Evolutionary conservation across 2,113 vertebrate genomes (phyloP), one percentile per base, ranked within the genome.

Genomic region (Chitala chitala): DNA sequence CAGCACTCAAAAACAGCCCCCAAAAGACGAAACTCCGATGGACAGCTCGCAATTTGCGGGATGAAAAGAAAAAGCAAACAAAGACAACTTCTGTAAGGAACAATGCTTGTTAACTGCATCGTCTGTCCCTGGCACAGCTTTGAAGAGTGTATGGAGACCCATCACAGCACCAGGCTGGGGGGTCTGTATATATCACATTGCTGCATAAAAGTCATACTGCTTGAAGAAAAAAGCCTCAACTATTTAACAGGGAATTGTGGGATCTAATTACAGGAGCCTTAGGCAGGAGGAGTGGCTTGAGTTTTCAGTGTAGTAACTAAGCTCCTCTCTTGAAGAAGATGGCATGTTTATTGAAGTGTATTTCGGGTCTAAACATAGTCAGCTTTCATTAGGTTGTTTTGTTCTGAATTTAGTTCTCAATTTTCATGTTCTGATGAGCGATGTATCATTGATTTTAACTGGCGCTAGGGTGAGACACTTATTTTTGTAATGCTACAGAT

Each of bases 161-260:
- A 81, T 46, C 68, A 10, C 53, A 26, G 26, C 55, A 68, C 72
- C 33, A 2, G 4, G 33, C 6, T 22, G 12, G 12, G 40, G 36
- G 40, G 82, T 33, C 83, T 84, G 82, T 85, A 80, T 83, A 63
- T 76, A 80, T 80, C 58, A 73, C 77, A 82, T 77, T 87, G 78
- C 85, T 87, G 87, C 88, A 91, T 87, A 90, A 88, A 89, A 90
- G 85, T 81, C 85, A 82, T 83, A 87, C 87, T 82, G 83, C 88
- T 88, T 86, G 88, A 87, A 89, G 84, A 69, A 84, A 88, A 88
- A n/a, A 87, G 78, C 87, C 89, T 89, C 89, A 90, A 87, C 82
- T 91, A 91, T 91, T 90, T 87, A 88, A 87, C 88, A 87, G 84
- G 78, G 84, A 86, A 83, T 82, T 87, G 84, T 71, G 89, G 87